Base-by-base conservation (phyloP, 1,140 invertebrate genomes). In the Drosophila funebris region DNA sequence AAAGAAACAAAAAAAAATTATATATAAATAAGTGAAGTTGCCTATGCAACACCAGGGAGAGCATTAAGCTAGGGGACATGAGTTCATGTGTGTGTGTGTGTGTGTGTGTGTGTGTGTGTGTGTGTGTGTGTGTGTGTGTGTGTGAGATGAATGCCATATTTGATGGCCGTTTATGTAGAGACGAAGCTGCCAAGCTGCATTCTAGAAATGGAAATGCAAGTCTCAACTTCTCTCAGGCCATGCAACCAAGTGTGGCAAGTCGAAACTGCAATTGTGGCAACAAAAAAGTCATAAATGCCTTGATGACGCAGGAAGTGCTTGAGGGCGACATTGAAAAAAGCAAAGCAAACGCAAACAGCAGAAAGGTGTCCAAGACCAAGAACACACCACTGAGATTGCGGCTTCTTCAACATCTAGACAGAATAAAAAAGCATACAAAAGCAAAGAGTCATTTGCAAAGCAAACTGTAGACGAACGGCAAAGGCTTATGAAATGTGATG, bases 401-500 rank as follows among this genome's bases (percentile, higher is more conserved):
- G 46, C 46, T 50, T 50, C 46, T 50, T 50, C 20, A 22, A 9
- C 41, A 44, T 44, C 16, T 4, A 46, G 20, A 46, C 18, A 46
- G 43, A 46, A 18, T 9, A 18, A 43, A 5, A 43, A 8, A 8
- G 0, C 3, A 52, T 20, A 76, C n/a, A 76, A 73, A 37, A 46
- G 44, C 62, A 71, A 71, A 68, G 83, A 68, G 83, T 77, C 82
- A 87, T 82, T 68, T 70, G 70, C 58, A 71, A 80, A 24, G 29
- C 53, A 80, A 24, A 37, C 53, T 16, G 4, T 20, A 69, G 66
- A 84, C 62, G 50, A 1, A 22, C n/a, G n/a, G 48, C 44, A 67
- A 62, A 61, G 85, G 75, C 82, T 88, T 82, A 87, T 78, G 83
- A 87, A 88, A 87, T 87, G 60, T 75, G 83, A 87, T 82, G 83